Evolutionary conservation across 2,113 vertebrate genomes (phyloP).

Genomic region (Potamarius usumacintae): DNA sequence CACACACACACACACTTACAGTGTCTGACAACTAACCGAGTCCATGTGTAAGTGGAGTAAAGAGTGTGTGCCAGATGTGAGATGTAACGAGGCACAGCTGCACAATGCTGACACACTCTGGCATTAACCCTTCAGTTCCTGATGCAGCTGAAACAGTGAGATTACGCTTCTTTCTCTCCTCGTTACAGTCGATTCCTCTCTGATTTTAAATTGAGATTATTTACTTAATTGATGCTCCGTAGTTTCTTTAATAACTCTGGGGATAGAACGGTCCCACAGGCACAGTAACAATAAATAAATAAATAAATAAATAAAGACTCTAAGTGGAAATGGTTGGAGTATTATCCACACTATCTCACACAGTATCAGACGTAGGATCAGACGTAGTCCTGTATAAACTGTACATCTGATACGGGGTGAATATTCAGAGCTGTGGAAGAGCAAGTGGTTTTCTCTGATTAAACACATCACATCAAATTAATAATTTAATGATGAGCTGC

Average conservation of each 20-base stretch:
- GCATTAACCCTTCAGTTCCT: neutral
- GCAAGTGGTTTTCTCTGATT: neutral
- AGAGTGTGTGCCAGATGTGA: neutral
- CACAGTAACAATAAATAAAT: too few species aligned
- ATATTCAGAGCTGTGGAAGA: neutral
- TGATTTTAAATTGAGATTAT: neutral
- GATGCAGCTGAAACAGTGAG: neutral
- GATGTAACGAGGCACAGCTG: neutral
- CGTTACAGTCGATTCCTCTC: too few species aligned
- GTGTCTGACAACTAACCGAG: neutral
- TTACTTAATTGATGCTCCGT: neutral
- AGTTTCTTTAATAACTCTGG: neutral
- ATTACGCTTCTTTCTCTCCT: neutral
- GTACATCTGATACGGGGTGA: neutral
- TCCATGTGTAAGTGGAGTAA: neutral
- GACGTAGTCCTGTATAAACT: too few species aligned
- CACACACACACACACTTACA: neutral
- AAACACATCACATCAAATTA: conserved; percentile 5
- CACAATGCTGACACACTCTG: neutral
- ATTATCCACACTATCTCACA: neutral
- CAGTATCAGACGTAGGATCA: too few species aligned
- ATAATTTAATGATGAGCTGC: neutral
- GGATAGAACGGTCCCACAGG: neutral
- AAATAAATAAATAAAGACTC: neutral
- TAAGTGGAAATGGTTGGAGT: neutral